Conservation (phyloP, 2,113 vertebrate species). For the Potamarius usumacintae region DNA sequence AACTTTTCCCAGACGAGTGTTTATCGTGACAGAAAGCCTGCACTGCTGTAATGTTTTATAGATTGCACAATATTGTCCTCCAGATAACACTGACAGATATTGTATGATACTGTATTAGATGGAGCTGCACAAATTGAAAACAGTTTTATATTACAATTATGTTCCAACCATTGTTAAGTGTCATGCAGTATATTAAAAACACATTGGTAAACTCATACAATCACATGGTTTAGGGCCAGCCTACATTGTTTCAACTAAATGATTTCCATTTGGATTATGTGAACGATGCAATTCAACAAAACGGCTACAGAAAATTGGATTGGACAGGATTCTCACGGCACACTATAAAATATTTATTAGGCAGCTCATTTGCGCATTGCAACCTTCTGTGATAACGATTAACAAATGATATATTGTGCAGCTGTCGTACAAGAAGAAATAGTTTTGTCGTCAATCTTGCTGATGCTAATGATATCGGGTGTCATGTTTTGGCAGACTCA, state of each 20-base stretch:
- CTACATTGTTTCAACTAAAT: neutral
- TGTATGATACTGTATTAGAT: neutral
- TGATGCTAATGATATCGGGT: neutral
- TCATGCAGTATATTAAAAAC: neutral
- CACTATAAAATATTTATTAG: constrained; percentile 11
- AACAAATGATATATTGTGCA: neutral
- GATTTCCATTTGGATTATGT: neutral
- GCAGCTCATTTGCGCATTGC: neutral
- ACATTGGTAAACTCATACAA: neutral
- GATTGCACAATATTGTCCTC: neutral
- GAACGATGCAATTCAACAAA: neutral
- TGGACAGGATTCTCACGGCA: constrained; percentile 1
- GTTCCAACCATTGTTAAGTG: neutral
- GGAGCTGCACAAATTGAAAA: neutral
- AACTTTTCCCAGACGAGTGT: constrained; percentile 11
- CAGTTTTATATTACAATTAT: neutral
- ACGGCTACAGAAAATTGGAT: neutral
- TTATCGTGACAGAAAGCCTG: constrained; percentile 26
- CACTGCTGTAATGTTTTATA: neutral
- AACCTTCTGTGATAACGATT: neutral
- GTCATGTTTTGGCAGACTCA: neutral
- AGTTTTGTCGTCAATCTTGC: neutral
- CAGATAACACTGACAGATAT: neutral
- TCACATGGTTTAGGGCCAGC: neutral
- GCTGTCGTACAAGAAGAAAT: neutral